Base-by-base conservation (phyloP, 2,113 vertebrate genomes). In the Oophaga pumilio region DNA sequence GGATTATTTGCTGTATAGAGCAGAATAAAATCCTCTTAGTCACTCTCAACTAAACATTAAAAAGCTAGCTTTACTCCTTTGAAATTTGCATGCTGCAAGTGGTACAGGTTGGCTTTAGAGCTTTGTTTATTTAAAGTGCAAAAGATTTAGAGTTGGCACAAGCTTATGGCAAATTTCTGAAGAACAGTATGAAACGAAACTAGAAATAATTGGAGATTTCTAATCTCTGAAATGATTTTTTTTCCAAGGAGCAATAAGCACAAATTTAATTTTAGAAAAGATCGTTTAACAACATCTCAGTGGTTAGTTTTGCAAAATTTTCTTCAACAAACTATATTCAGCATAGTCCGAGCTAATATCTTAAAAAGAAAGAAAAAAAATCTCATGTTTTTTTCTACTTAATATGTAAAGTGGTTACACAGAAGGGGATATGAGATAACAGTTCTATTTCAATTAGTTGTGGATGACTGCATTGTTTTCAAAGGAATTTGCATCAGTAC, bases 361-460 rank as follows among this genome's bases (percentile, higher is more conserved):
- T 64, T 66, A 52, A 66, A 69, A 69, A 83, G 62, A 26, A 20
- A 62, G 5, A 24, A 64, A 68, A 33, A 80, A 80, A 3, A 1
- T 49, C 49, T 78, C 53, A 26, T 79, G 52, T 79, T 79, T 79
- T 17, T 79, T 79, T 26, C 80, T 77, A 71, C 68, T 88, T 88
- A 88, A 88, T 77, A 88, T 88, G 80, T 84, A 88, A 88, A 84
- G 71, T 50, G 77, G 43, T 88, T 76, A 77, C 87, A 84, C 87
- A 84, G 87, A 88, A 88, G 87, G 86, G 87, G 73, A 83, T 88
- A 77, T 28, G 80, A 84, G 87, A 88, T 88, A 88, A 88, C 87
- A 84, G 81, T 88, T 88, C 87, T 69, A 84, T 88, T 88, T 88
- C 87, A 88, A 88, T 88, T 88, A 88, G 87, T 84, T 88, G 80